Percentiles rank a stretch among this genome's conserved stretches.
Evolutionary conservation across 2,888 invertebrate genomes (phyloP).

Genomic region (Tolmerus cingulatus): DNA sequence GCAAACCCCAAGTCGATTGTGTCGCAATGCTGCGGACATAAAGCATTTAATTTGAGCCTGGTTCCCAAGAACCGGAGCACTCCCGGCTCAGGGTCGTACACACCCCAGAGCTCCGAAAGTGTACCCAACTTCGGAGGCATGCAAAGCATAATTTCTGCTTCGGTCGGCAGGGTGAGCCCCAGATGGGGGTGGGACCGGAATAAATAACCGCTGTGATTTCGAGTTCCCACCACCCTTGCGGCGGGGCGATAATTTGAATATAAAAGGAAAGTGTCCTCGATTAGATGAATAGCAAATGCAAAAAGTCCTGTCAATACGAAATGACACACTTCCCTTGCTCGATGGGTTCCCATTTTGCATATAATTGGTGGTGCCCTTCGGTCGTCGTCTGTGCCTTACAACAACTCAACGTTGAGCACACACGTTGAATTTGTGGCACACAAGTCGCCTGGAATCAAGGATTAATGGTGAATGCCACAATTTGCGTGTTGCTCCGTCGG

Average conservation of each 20-base stretch:
- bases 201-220: not conserved
- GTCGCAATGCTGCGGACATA: not conserved
- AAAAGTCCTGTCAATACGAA: not conserved
- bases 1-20: not conserved
- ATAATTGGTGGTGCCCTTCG: not conserved
- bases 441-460: not conserved
- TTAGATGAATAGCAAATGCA: not conserved
- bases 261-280: slow-evolving; percentile 25
- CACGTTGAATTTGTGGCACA: not conserved
- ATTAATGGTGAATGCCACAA: not conserved
- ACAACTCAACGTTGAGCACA: not conserved
- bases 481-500: not conserved
- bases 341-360: not conserved
- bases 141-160: not conserved
- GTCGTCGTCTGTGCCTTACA: not conserved
- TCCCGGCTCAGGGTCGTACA: not conserved
- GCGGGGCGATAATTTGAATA: slow-evolving; percentile 10
- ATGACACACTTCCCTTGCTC: not conserved
- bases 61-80: not conserved
- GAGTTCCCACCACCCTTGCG: not conserved
- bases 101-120: not conserved
- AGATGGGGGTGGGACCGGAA: not conserved
- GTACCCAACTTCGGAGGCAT: not conserved
- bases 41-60: not conserved
- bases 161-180: not conserved